These are phyloP conservation scores for Planiliza haematocheilus DNA, from an alignment of 2,113 vertebrate species.

Conservation along the genomic window DNA sequence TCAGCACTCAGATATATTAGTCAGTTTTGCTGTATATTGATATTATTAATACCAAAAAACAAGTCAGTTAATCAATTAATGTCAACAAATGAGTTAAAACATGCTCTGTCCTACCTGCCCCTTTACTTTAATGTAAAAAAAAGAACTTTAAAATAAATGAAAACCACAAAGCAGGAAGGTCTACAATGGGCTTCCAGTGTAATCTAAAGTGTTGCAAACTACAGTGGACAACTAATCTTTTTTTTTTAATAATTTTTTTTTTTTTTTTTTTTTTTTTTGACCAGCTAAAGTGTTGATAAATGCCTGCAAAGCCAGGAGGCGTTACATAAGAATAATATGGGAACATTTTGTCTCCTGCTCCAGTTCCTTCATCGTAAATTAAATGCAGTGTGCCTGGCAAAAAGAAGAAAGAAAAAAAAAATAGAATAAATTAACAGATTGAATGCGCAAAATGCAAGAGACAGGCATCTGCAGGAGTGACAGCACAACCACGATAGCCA, in stretches of 20 bases:
- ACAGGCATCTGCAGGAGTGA: slow-evolving; percentile 55
- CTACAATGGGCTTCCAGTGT: slow-evolving; percentile 3
- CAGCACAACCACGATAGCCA: slow-evolving; percentile 55
- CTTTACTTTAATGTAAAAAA: not conserved
- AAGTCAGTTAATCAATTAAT: no score
- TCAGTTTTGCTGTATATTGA: no score
- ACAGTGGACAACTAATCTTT: slow-evolving; percentile 28
- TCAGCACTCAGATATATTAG: no score
- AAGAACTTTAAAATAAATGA: not conserved
- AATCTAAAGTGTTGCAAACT: slow-evolving; percentile 16
- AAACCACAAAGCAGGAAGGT: not conserved
- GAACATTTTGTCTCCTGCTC: slow-evolving; percentile 57
- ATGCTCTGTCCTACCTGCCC: no score
- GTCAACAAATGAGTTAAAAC: no score
- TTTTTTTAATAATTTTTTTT: not conserved
- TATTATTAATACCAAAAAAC: no score
- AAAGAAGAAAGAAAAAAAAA: slow-evolving; percentile 43
- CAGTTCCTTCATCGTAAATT: slow-evolving; percentile 61
- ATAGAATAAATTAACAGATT: slow-evolving; percentile 63
- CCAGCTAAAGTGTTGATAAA: slow-evolving; percentile 39
- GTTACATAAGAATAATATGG: slow-evolving; percentile 49
- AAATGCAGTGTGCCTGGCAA: slow-evolving; percentile 57
- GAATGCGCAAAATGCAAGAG: slow-evolving; percentile 55
- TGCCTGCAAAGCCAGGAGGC: slow-evolving; percentile 34
- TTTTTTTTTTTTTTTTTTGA: slow-evolving; percentile 14